Evolutionary conservation across 2,797 vertebrate genomes (phyloP), one percentile per base, ranked within the genome.

Genomic region (Erithacus rubecula): DNA sequence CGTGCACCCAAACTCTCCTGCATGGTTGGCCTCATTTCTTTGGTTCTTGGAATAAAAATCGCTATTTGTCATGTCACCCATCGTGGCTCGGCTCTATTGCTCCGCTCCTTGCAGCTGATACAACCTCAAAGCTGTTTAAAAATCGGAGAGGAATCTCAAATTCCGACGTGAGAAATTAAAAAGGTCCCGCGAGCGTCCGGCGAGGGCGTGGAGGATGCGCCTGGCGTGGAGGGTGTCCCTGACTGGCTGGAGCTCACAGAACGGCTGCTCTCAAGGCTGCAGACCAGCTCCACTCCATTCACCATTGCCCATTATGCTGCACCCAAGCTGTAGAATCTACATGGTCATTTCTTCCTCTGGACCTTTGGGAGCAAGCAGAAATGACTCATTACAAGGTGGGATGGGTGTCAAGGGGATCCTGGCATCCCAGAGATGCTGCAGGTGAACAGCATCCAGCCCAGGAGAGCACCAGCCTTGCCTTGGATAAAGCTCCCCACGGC

Each of bases 41-140:
- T 99, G 99, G 99, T 99, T 99, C 99, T 99, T 99, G 98, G 99
- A 98, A 97, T 99, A 99, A 98, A 99, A 99, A 98, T 99, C 99
- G 68, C 99, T 99, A 96, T 99, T 99, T 84, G 99, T 99, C 99
- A 99, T 99, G 98, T 99, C 99, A 98, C 99, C 99, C 99, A 99
- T 99, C 95, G 97, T 96, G 98, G 96, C 96, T 52, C 22, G 67
- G 92, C 82, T 96, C 91, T 98, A 97, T 97, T 97, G 91, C 97
- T 98, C 81, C 90, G 34, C 94, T 84, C 6, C 51, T 94, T 91
- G 71, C 8, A 81, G 77, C 85, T n/a, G 91, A 93, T 59, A 86
- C 75, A 93, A 96, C 83, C 95, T 91, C 68, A 96, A 95, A 96
- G 95, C 44, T 56, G 83, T 68, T 97, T 95, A 96, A 97, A 95